Base-by-base conservation (phyloP, 2,797 vertebrate species). In the Hybognathus amarus region DNA sequence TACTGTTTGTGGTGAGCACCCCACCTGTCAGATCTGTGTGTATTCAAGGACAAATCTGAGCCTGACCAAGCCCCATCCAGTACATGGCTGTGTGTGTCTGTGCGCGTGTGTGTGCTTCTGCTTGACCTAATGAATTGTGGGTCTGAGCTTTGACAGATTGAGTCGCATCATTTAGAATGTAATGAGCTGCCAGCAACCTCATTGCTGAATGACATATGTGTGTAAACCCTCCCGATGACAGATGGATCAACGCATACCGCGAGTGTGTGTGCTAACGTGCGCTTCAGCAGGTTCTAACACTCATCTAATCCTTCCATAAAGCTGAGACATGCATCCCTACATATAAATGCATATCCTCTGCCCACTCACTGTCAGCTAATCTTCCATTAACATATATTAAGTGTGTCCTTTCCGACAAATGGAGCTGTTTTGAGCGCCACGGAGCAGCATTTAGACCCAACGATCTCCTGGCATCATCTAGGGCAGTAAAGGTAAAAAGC, bases 91-190 rank as follows among this genome's bases (percentile, higher is more conserved):
- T 77, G 56, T 38, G 4, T 33, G 30, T 80, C n/a, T n/a, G 40
- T 40, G 38, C 9, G 40, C 79, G 15, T 80, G 15, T 70, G 77
- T 40, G 77, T 66, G 54, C 33, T 83, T 88, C 80, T 87, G 85
- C 69, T 56, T 64, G 79, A 80, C 80, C 68, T 80, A 87, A 91
- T 88, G 89, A 85, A 85, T 88, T 85, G 78, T 61, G 76, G 83
- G 76, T 52, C 71, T 82, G 80, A 82, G 85, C 88, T 85, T 83
- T 85, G 87, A 84, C 87, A 89, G 68, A 87, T 87, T 73, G 73
- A 81, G 86, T 89, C 85, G 87, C 87, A 89, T 93, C 85, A 92
- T 91, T 93, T 90, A 89, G 89, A 84, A 89, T 82, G 87, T 90
- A 90, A 89, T 93, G 89, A 90, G 85, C 85, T 92, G 89, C 91